Conservation (phyloP, 2,888 invertebrate genomes). For the Agriopis leucophaearia region DNA sequence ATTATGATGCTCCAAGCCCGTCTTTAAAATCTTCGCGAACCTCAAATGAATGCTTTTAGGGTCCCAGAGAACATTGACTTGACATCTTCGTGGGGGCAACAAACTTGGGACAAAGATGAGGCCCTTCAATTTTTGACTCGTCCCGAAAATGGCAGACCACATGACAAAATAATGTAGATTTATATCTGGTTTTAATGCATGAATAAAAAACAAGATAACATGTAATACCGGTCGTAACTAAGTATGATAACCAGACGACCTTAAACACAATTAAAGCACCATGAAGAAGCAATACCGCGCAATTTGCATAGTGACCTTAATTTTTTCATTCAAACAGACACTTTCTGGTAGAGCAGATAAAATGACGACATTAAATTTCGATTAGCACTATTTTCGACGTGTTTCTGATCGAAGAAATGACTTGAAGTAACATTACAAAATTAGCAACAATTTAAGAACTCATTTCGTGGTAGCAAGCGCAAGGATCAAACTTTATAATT, state of each 20-base stretch:
- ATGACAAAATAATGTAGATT: slow-evolving; percentile 22
- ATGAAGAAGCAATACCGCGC: slow-evolving; percentile 19
- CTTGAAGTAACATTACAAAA: background rate
- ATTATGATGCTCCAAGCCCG: slow-evolving; percentile 49
- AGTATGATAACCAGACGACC: slow-evolving; percentile 41
- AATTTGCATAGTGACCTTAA: slow-evolving; percentile 25
- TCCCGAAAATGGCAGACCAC: slow-evolving; percentile 23
- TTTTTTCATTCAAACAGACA: slow-evolving; percentile 11
- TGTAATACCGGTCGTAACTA: slow-evolving; percentile 32
- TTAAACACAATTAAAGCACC: slow-evolving; percentile 34
- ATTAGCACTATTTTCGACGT: background rate
- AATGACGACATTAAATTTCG: background rate
- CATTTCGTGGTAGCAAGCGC: too few relatives aligned
- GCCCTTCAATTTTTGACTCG: slow-evolving; percentile 43
- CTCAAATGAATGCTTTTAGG: slow-evolving; percentile 39
- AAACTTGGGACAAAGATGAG: slow-evolving; percentile 45
- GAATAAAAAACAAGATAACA: slow-evolving; percentile 18
- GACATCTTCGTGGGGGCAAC: slow-evolving; percentile 35
- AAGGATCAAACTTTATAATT: too few relatives aligned
- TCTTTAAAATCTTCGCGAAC: slow-evolving; percentile 44
- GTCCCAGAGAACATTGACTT: slow-evolving; percentile 43
- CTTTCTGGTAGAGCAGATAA: slow-evolving; percentile 9
- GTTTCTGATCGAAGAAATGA: background rate
- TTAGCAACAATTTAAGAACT: too few relatives aligned
- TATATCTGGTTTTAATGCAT: slow-evolving; percentile 13